phyloP scores from a whole-genome alignment of 30 jellyfish, hydroid and myxozoan species.

The Cassiopea xamachana region DNA sequence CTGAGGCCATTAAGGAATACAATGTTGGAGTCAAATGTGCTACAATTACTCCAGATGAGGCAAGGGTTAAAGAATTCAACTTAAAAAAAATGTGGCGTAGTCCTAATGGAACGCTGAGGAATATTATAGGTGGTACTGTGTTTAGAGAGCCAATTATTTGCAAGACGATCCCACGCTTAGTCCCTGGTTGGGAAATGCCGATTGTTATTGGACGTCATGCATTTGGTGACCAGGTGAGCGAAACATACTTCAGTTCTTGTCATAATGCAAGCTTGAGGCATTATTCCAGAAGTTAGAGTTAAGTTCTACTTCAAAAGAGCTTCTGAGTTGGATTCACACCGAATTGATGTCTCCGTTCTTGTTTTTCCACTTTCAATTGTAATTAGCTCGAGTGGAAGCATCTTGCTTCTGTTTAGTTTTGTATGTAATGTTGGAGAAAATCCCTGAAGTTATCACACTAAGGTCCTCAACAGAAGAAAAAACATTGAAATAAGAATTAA shows the following conservation, averaged over 20 bases:
- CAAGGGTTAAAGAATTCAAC: conserved; percentile 95
- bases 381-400: too few species aligned
- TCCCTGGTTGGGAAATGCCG: conserved; percentile 99
- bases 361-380: too few species aligned
- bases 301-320: too few species aligned
- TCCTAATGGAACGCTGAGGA: conserved; percentile 98
- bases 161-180: conserved; percentile 92
- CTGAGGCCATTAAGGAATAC: conserved; percentile 92
- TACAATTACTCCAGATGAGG: conserved; percentile 99
- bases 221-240: conserved; percentile 97
- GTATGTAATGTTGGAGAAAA: too few species aligned
- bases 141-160: conserved; percentile 99
- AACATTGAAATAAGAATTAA: too few species aligned
- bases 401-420: too few species aligned
- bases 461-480: too few species aligned
- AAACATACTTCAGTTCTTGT: not conserved
- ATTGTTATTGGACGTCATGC: conserved; percentile 99
- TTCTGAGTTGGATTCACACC: too few species aligned
- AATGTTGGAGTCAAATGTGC: conserved; percentile 99
- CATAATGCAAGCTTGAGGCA: not conserved
- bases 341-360: too few species aligned
- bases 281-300: too few species aligned
- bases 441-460: too few species aligned
- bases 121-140: conserved; percentile 98
- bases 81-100: conserved; percentile 98